Evolutionary conservation across 2,797 vertebrate genomes (phyloP).

Genomic region (Ptychadena robeensis): DNA sequence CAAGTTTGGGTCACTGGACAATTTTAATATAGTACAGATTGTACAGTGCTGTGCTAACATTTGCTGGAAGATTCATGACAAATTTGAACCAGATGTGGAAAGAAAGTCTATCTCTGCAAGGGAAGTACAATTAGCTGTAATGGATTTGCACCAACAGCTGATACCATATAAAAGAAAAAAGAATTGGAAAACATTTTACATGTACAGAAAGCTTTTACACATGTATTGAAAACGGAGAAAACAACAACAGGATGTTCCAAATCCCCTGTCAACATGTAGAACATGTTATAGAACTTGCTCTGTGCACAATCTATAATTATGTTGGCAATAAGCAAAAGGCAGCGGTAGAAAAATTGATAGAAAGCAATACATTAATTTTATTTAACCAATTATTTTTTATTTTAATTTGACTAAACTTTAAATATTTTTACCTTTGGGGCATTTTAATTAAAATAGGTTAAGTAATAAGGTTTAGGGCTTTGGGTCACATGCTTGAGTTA

Average conservation of each 20-base stretch:
- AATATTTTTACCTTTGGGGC: too few species aligned
- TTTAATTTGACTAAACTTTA: too few species aligned
- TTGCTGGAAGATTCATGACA: constrained; percentile 75
- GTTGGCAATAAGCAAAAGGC: too few species aligned
- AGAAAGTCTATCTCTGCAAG: constrained; percentile 67
- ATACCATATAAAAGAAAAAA: constrained; percentile 12
- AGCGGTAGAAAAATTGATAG: too few species aligned
- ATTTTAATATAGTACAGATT: constrained; percentile 72
- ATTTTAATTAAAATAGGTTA: too few species aligned
- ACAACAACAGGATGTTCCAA: background rate
- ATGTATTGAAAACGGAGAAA: background rate
- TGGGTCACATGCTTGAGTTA: too few species aligned
- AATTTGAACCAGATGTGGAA: constrained; percentile 80
- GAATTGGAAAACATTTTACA: background rate
- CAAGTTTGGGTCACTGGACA: constrained; percentile 68
- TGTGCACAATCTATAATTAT: background rate
- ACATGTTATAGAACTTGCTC: background rate
- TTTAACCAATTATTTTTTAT: too few species aligned
- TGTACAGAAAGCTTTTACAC: background rate
- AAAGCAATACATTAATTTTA: too few species aligned
- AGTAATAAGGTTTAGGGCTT: too few species aligned
- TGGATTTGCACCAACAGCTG: constrained; percentile 67
- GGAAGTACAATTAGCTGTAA: constrained; percentile 74
- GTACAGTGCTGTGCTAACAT: constrained; percentile 74
- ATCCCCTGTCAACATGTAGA: background rate